Conservation (phyloP, 2,113 vertebrate species). For the Zapus hudsonius region DNA sequence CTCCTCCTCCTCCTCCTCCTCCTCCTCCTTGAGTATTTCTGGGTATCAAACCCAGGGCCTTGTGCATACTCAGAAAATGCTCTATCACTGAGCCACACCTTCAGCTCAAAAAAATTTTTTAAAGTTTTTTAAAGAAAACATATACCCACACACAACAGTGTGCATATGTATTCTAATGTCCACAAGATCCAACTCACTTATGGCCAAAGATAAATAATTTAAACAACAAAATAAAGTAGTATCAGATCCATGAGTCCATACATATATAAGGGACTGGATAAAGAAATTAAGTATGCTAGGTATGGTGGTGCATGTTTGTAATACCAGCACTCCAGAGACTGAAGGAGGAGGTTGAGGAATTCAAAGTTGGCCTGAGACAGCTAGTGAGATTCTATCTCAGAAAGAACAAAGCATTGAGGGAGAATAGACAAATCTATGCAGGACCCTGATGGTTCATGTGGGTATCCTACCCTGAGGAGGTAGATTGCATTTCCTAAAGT, state of each 20-base stretch:
- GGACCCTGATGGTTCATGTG: not conserved
- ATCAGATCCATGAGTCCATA: not conserved
- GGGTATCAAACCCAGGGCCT: too few species aligned
- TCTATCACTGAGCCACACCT: not conserved
- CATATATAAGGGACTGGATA: not conserved
- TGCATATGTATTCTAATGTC: not conserved
- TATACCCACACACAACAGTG: not conserved
- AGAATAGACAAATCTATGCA: not conserved
- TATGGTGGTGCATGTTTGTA: not conserved
- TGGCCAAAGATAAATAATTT: too few species aligned
- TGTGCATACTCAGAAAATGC: not conserved
- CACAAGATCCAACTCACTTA: not conserved
- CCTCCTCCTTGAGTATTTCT: not conserved
- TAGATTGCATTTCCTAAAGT: not conserved
- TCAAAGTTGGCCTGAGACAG: not conserved
- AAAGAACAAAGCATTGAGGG: too few species aligned
- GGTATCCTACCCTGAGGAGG: not conserved
- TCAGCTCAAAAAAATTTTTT: not conserved
- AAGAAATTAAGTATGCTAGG: not conserved
- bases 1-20: not conserved
- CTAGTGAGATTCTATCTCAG: not conserved
- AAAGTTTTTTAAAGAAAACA: not conserved
- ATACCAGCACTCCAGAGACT: not conserved
- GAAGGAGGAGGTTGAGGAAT: too few species aligned
- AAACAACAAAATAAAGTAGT: not conserved